phyloP scores from a whole-genome alignment of 2,113 vertebrate genomes.

The Physeter macrocephalus region DNA sequence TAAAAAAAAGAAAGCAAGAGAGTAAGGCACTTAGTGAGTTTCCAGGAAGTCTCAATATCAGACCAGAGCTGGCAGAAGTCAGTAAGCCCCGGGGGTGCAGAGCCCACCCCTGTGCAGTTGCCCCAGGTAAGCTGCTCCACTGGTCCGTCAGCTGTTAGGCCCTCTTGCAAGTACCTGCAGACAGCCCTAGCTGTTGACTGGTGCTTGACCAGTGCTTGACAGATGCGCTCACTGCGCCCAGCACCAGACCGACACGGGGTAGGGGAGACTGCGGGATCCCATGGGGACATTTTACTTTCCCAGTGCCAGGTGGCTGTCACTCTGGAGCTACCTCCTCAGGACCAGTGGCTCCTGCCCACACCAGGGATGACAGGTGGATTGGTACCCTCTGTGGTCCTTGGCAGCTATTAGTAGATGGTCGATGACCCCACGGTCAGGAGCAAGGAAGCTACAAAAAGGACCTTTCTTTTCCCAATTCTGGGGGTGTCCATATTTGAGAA shows the following conservation, averaged over 20 bases:
- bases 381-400: neutral
- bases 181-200: neutral
- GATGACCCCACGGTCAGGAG: neutral
- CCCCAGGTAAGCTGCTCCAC: rapidly evolving
- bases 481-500: neutral
- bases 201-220: neutral
- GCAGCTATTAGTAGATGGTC: neutral
- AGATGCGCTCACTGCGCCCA: neutral
- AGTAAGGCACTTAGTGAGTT: neutral
- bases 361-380: rapidly evolving
- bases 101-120: no score
- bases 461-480: neutral
- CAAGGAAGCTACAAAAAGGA: neutral
- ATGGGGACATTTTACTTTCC: neutral
- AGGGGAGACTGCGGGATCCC: rapidly evolving
- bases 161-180: neutral
- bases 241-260: neutral
- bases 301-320: rapidly evolving
- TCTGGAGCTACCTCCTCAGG: neutral
- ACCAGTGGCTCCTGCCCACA: neutral
- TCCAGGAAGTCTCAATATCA: neutral
- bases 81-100: neutral
- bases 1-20: neutral
- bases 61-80: neutral
- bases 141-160: rapidly evolving